phyloP scores from a whole-genome alignment of 1,140 invertebrate species.

The Anastatus disparis region DNA sequence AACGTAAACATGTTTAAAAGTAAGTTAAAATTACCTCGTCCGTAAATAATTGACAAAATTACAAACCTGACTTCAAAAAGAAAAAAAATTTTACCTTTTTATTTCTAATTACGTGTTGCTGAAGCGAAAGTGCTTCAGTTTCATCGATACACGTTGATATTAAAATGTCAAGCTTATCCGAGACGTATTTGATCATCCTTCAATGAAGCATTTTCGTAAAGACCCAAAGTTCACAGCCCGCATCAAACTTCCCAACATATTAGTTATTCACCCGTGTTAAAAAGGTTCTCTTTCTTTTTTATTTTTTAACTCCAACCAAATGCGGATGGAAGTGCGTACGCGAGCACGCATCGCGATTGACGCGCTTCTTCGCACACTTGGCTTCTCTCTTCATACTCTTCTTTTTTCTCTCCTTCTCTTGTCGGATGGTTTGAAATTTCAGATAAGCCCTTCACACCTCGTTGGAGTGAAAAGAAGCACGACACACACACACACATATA shows the following conservation, averaged over 20 bases:
- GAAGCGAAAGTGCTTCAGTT: too few species aligned
- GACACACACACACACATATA: too few species aligned
- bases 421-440: slow-evolving; percentile 36
- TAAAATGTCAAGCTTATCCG: background rate
- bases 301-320: background rate
- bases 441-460: slow-evolving; percentile 34
- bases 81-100: too few species aligned
- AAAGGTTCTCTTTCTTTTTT: background rate
- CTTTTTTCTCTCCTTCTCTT: background rate
- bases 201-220: background rate
- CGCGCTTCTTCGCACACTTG: background rate
- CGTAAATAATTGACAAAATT: too few species aligned
- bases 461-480: slow-evolving; percentile 1
- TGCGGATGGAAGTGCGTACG: slow-evolving; percentile 15
- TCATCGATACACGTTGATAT: slow-evolving; percentile 5
- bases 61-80: too few species aligned
- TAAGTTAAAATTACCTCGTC: too few species aligned
- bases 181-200: background rate
- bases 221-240: background rate
- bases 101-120: too few species aligned
- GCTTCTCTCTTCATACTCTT: background rate
- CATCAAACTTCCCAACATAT: background rate
- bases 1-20: too few species aligned
- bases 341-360: slow-evolving; percentile 17
- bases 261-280: slow-evolving; percentile 2